Evolutionary conservation across 2,797 vertebrate species (phyloP), one percentile per base, ranked within the genome.

Genomic region (Cossypha caffra): DNA sequence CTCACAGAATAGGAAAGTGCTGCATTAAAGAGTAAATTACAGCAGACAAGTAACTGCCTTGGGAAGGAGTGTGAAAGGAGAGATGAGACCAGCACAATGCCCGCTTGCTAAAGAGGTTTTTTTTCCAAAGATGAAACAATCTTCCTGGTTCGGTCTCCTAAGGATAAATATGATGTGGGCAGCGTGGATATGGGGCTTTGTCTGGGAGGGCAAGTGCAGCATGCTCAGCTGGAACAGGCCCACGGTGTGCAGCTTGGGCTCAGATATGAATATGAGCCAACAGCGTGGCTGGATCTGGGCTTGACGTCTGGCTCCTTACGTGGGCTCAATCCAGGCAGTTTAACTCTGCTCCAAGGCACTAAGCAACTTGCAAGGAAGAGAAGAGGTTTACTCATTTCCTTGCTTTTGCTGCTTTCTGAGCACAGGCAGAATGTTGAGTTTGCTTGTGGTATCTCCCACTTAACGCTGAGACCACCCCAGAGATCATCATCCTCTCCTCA

Each of bases 21-120:
- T 92, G 96, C 85, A 91, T 97, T 97, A 97, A 96, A 96, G 93
- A 97, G 95, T 96, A 97, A 97, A 97, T 97, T 97, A 97, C 94
- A 97, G 89, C 91, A 96, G 92, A 96, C 89, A 97, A 96, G 95
- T 90, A 97, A 96, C 89, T 95, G 92, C 92, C 92, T 96, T 86
- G 91, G 93, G 93, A 96, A 97, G 93, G 75, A 92, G 84, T n/a
- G 73, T 92, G 92, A 97, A 96, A 95, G 93, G 85, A 94, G 92
- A 88, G 94, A 97, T 95, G 95, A 97, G 95, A 90, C 94, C 92
- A 86, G 77, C 94, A 96, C 93, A 95, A 97, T 95, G 79, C 88
- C 57, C 0, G 4, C 67, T 93, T 94, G 84, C 83, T 84, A 94
- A 93, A 86, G 91, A 73, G 42, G 5, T 10, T 67, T 94, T 51